A percentile compares a stretch with the other conserved stretches of the same genome.
phyloP scores from a whole-genome alignment of 2,797 vertebrate species.

The Zenarchopterus dispar region DNA sequence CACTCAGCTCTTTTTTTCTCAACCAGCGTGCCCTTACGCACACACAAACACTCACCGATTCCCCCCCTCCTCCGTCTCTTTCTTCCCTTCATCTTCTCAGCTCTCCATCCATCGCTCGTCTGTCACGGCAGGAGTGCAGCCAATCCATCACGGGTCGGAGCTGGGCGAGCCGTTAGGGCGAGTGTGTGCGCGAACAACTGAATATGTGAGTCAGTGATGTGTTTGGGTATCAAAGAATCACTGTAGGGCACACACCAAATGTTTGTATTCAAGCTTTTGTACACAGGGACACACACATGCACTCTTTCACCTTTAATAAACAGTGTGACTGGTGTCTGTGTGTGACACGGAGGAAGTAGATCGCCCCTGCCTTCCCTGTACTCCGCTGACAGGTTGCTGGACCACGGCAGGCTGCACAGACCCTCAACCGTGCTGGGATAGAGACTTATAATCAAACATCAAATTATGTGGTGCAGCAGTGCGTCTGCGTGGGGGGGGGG shows the following conservation, averaged over 20 bases:
- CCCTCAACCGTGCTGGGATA: slow-evolving; percentile 55
- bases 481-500: slow-evolving; percentile 43
- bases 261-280: slow-evolving; percentile 46
- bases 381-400: slow-evolving; percentile 64
- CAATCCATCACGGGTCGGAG: slow-evolving; percentile 85
- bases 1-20: slow-evolving; percentile 75
- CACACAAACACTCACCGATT: slow-evolving; percentile 12
- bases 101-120: slow-evolving; percentile 82
- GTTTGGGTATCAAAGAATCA: slow-evolving; percentile 49
- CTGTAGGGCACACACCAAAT: slow-evolving; percentile 30
- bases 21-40: slow-evolving; percentile 26
- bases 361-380: slow-evolving; percentile 46
- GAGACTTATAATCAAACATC: slow-evolving; percentile 69
- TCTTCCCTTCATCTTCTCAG: slow-evolving; percentile 81
- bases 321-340: slow-evolving; percentile 44
- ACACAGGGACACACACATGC: slow-evolving; percentile 26
- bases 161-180: slow-evolving; percentile 60
- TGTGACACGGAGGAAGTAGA: slow-evolving; percentile 54
- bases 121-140: slow-evolving; percentile 83
- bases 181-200: slow-evolving; percentile 21
- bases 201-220: slow-evolving; percentile 46
- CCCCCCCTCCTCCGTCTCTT: slow-evolving; percentile 38
- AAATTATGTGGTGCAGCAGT: slow-evolving; percentile 59
- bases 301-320: slow-evolving; percentile 67
- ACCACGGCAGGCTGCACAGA: slow-evolving; percentile 56